Conservation (phyloP, 1,140 invertebrate genomes). For the Lamellibrachia luymesi region DNA sequence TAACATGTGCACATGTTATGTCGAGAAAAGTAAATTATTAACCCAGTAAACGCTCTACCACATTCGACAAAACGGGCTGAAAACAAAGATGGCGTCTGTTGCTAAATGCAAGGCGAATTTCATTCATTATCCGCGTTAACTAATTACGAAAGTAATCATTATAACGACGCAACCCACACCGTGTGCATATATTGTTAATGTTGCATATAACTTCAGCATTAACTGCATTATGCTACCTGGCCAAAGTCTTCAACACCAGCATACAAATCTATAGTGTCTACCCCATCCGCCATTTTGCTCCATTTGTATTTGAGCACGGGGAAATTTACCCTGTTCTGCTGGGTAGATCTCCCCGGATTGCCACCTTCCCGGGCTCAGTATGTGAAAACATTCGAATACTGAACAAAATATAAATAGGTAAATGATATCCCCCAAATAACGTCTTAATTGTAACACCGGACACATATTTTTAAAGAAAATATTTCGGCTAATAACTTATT, state of each 20-base stretch:
- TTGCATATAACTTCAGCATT: constrained; percentile 15
- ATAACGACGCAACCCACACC: not conserved
- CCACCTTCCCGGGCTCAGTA: not conserved
- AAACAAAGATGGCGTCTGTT: not conserved
- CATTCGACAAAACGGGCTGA: not conserved
- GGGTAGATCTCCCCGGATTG: not conserved
- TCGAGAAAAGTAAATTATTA: constrained; percentile 1
- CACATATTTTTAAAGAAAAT: not conserved
- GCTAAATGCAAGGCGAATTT: not conserved
- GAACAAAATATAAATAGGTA: not conserved
- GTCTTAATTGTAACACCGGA: not conserved
- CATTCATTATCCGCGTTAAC: constrained; percentile 11
- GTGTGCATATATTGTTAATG: not conserved
- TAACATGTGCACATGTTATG: constrained; percentile 18
- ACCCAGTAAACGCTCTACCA: not conserved
- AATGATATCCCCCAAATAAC: not conserved
- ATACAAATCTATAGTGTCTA: constrained; percentile 89
- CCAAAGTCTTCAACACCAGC: constrained; percentile 93
- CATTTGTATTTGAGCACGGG: not conserved
- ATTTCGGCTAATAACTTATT: not conserved
- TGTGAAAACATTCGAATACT: not conserved
- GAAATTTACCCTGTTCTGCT: not conserved
- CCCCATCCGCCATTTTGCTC: constrained; percentile 85
- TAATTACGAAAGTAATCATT: constrained; percentile 16
- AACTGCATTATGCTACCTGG: constrained; percentile 62